Base-by-base conservation (phyloP, 2,888 invertebrate genomes). In the Drosophila flavopinicola region DNA sequence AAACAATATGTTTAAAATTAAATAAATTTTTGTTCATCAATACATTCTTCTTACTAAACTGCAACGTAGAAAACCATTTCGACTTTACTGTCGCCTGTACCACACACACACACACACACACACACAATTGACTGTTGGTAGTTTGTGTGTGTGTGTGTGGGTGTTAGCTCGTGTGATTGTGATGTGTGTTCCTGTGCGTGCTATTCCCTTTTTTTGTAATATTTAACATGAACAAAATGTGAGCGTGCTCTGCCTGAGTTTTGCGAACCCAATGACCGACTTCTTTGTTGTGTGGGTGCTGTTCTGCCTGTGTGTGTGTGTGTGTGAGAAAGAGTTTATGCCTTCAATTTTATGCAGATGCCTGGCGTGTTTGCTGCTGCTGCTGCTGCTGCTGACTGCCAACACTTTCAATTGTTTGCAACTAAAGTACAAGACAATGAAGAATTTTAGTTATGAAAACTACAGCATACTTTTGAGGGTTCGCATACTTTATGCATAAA, bases 181-280 rank as follows among this genome's bases (percentile, higher is more conserved):
- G 59, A 35, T 57, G 51, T 48, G 32, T 49, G 32, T 42, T 52
- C 30, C 52, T 41, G 54, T 73, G 51, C 48, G 56, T 61, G 52
- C 38, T 54, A 29, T 58, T 44, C 59, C 39, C 32, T 25, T 32
- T 23, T 35, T 27, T 54, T 54, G 33, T 33, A 51, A 57, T 70
- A 80, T 78, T 80, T 78, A 78, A 66, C 60, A 70, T 60, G 67
- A 66, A 44, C 54, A 61, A 68, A 70, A 45, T 66, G 52, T 45
- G 70, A 48, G 75, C 64, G 69, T 66, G 58, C 57, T 64, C 56
- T 38, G 66, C 33, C 72, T 63, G 68, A 75, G 67, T 66, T 78
- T 66, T 71, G 79, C 35, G 63, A 44, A 66, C 66, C 73, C 76
- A 70, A 74, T 82, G 80, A 82, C 80, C 85, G 82, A 76, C 85